These are phyloP conservation scores for Onychomys arenicola DNA, from an alignment of 2,797 vertebrate genomes.

Conservation along the genomic window DNA sequence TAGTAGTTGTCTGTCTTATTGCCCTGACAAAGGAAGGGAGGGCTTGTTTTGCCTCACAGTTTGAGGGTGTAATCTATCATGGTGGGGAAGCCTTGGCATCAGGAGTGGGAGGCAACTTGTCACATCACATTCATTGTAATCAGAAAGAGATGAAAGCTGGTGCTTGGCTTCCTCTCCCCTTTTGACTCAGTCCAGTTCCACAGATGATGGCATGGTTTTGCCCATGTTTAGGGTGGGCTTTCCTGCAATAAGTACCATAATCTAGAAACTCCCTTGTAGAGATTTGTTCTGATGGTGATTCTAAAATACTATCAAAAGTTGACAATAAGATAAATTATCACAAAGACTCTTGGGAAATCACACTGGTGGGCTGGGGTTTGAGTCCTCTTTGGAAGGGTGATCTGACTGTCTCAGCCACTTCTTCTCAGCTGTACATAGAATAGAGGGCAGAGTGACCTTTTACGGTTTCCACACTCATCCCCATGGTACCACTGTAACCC, in stretches of 20 bases:
- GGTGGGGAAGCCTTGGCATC: neutral
- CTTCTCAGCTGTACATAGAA: neutral
- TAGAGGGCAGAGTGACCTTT: neutral
- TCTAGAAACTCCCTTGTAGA: neutral
- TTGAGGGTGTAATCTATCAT: neutral
- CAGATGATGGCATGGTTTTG: no score
- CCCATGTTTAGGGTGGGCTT: neutral
- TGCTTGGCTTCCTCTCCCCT: neutral
- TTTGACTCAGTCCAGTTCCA: neutral
- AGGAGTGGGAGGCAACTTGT: neutral
- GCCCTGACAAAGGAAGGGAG: neutral
- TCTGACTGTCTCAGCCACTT: no score
- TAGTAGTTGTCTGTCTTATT: neutral
- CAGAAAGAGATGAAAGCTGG: neutral
- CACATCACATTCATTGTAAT: neutral
- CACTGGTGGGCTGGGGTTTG: accelerated
- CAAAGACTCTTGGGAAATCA: neutral
- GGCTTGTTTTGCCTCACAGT: neutral
- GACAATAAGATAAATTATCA: neutral
- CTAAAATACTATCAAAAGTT: neutral
- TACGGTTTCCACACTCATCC: neutral
- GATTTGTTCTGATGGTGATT: neutral
- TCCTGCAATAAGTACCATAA: neutral
- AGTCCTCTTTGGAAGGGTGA: neutral
- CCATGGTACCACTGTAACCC: neutral